These are phyloP conservation scores for Lycaon pictus DNA, from an alignment of 2,113 vertebrate genomes.

Conservation along the genomic window DNA sequence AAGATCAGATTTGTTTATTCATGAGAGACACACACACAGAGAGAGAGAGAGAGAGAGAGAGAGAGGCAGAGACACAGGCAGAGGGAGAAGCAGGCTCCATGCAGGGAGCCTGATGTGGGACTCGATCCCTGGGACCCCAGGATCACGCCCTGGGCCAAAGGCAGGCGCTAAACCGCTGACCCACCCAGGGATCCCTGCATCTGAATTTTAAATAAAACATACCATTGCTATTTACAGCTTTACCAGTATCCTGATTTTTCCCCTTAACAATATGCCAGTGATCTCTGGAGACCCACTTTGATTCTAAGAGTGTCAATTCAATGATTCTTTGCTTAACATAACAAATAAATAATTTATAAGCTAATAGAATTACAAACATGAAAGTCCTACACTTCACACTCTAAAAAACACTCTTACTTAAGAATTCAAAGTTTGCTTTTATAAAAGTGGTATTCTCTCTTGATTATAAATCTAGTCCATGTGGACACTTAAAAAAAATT, in stretches of 20 bases:
- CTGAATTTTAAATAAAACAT: conserved; percentile 53
- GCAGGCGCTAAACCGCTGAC: too few relatives aligned
- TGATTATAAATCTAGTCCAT: conserved; percentile 44
- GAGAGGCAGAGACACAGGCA: too few relatives aligned
- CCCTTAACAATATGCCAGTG: not conserved
- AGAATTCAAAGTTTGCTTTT: not conserved
- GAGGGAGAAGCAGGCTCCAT: too few relatives aligned
- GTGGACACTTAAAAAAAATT: not conserved
- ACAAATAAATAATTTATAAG: conserved; percentile 40
- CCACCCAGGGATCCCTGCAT: not conserved
- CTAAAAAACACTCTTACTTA: conserved; percentile 36
- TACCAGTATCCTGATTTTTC: not conserved
- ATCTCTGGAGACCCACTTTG: not conserved
- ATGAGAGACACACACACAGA: too few relatives aligned
- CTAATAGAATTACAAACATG: not conserved
- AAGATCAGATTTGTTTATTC: too few relatives aligned
- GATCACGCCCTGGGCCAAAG: too few relatives aligned
- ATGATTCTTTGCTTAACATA: conserved; percentile 23
- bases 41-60: too few relatives aligned
- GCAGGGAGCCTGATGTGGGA: too few relatives aligned
- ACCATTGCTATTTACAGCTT: not conserved
- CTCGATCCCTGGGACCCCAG: too few relatives aligned
- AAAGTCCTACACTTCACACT: not conserved
- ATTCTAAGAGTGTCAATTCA: conserved; percentile 38
- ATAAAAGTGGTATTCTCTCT: conserved; percentile 23